Conservation (phyloP, 1,140 invertebrate species). For the Drosophila tsacasi region DNA sequence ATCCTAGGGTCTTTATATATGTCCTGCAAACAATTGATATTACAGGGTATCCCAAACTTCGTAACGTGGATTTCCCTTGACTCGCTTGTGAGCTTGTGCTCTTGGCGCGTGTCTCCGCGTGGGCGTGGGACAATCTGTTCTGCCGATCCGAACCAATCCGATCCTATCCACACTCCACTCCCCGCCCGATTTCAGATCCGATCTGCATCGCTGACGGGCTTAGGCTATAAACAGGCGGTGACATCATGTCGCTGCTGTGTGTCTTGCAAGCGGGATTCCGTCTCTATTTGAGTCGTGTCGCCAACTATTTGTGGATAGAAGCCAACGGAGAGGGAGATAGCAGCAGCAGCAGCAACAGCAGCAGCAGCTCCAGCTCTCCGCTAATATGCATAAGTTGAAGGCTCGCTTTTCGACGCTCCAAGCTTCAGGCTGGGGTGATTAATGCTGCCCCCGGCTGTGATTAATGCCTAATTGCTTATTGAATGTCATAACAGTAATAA, state of each 20-base stretch:
- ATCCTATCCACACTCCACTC: conserved; percentile 9
- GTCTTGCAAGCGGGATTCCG: conserved; percentile 39
- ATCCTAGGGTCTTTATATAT: background rate
- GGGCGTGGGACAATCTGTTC: conserved; percentile 71
- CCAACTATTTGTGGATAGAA: conserved; percentile 42
- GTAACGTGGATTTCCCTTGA: background rate
- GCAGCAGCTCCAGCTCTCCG: conserved; percentile 4
- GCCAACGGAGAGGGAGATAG: conserved; percentile 1
- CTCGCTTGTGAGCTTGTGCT: conserved; percentile 22
- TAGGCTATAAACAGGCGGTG: conserved; percentile 71
- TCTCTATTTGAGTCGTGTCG: conserved; percentile 27
- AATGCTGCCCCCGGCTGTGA: conserved; percentile 55
- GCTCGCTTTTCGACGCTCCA: conserved; percentile 61
- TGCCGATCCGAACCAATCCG: conserved; percentile 29
- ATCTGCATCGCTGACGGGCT: conserved; percentile 60
- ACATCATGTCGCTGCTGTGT: conserved; percentile 61
- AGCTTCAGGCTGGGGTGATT: conserved; percentile 22
- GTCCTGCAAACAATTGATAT: too few relatives aligned
- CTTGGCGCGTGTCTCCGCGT: conserved; percentile 78
- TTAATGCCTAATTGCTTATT: conserved; percentile 80
- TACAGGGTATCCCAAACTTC: conserved; percentile 7
- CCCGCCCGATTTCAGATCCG: conserved; percentile 29
- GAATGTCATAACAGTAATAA: conserved; percentile 81
- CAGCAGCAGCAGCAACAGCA: background rate
- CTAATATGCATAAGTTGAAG: conserved; percentile 69